These are phyloP conservation scores for Sebastes fasciatus DNA, from an alignment of 2,113 vertebrate genomes.

Conservation along the genomic window DNA sequence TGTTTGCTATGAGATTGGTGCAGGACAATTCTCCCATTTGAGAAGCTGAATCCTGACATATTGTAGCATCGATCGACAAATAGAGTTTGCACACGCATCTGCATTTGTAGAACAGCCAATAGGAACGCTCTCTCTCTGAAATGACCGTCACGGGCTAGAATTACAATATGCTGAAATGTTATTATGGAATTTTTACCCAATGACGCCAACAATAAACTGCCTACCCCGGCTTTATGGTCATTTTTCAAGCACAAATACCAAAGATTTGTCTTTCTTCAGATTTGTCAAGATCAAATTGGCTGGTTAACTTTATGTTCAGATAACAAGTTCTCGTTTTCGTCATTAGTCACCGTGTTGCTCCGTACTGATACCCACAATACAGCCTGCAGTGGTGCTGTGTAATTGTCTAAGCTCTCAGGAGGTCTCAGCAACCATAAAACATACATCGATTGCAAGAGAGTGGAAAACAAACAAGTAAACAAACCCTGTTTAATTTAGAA, in stretches of 20 bases:
- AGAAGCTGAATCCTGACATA: not conserved
- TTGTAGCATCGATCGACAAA: not conserved
- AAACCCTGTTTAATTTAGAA: slow-evolving; percentile 14
- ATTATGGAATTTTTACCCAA: too few relatives aligned
- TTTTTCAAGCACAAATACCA: not conserved
- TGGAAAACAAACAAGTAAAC: slow-evolving; percentile 43
- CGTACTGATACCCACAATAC: slow-evolving; percentile 44
- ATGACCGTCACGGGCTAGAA: too few relatives aligned
- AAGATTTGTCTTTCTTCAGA: not conserved
- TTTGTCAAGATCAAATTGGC: not conserved
- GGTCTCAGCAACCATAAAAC: slow-evolving; percentile 42
- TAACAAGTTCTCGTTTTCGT: slow-evolving; percentile 27
- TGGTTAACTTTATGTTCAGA: slow-evolving; percentile 32
- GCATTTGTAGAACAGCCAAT: too few relatives aligned
- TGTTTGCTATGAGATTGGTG: slow-evolving; percentile 20
- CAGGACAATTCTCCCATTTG: not conserved
- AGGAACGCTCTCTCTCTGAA: too few relatives aligned
- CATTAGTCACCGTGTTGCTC: slow-evolving; percentile 44
- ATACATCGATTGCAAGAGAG: slow-evolving; percentile 24
- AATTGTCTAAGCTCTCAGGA: slow-evolving; percentile 51
- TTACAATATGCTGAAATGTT: too few relatives aligned
- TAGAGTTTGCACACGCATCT: too few relatives aligned
- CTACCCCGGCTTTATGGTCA: not conserved
- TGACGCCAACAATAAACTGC: too few relatives aligned
- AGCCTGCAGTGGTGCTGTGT: slow-evolving; percentile 44